Evolutionary conservation across 2,797 vertebrate species (phyloP).

Genomic region (Molossus alvarezi): DNA sequence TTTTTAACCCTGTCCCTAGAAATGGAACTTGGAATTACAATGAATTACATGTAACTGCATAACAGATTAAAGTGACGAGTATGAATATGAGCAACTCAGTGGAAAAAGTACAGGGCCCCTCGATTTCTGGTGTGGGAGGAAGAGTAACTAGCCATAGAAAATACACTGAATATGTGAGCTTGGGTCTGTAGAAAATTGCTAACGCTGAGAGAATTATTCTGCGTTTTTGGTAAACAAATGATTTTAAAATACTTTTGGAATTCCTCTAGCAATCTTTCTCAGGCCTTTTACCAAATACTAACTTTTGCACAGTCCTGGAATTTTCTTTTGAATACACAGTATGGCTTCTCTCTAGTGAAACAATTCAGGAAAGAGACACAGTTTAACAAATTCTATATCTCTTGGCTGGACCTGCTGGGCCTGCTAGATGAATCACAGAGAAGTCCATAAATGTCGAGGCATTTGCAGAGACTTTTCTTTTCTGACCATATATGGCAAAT

Average conservation of each 20-base stretch:
- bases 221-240: slow-evolving; percentile 77
- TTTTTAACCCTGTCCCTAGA: neutral
- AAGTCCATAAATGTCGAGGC: slow-evolving; percentile 89
- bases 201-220: slow-evolving; percentile 68
- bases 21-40: slow-evolving; percentile 32
- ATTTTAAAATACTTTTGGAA: slow-evolving; percentile 75
- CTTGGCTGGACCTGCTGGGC: slow-evolving; percentile 86
- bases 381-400: slow-evolving; percentile 88
- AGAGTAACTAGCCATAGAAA: slow-evolving; percentile 77
- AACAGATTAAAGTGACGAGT: slow-evolving; percentile 67
- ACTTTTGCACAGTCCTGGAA: slow-evolving; percentile 76
- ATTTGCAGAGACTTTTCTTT: slow-evolving; percentile 83
- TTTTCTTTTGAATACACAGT: slow-evolving; percentile 79
- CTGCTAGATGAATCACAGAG: slow-evolving; percentile 86
- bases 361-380: slow-evolving; percentile 83
- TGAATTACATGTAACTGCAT: slow-evolving; percentile 52
- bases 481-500: slow-evolving; percentile 90
- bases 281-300: slow-evolving; percentile 80
- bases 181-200: slow-evolving; percentile 80
- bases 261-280: slow-evolving; percentile 71
- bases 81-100: slow-evolving; percentile 65
- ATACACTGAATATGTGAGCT: neutral
- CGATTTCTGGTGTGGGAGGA: slow-evolving; percentile 39
- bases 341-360: slow-evolving; percentile 80
- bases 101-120: slow-evolving; percentile 74